Evolutionary conservation across 2,888 invertebrate species (phyloP).

Genomic region (Hypomecis punctinalis): DNA sequence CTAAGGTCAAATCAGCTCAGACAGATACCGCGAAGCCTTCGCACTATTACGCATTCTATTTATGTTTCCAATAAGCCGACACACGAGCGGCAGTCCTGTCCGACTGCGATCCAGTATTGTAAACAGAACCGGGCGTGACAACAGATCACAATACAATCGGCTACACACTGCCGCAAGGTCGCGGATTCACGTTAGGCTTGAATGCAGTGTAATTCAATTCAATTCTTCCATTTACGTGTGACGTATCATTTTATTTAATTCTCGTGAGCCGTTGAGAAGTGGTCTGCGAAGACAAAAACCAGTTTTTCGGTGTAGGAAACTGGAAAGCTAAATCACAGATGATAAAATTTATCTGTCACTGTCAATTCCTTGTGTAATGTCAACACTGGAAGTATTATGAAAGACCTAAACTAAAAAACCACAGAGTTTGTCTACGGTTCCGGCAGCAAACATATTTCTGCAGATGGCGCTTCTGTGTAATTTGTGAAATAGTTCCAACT

Average conservation of each 20-base stretch:
- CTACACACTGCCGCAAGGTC: conserved; percentile 62
- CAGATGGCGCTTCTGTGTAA: conserved; percentile 47
- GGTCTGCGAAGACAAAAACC: conserved; percentile 58
- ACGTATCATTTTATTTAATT: conserved; percentile 68
- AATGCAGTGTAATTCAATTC: conserved; percentile 60
- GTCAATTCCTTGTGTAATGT: not conserved
- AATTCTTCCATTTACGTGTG: conserved; percentile 58
- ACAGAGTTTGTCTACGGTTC: conserved; percentile 46
- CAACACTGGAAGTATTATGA: conserved; percentile 36
- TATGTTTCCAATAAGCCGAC: conserved; percentile 57
- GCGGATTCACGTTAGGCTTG: conserved; percentile 56
- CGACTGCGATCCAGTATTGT: conserved; percentile 59
- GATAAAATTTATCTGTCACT: conserved; percentile 33
- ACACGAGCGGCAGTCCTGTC: conserved; percentile 48
- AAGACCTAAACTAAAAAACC: conserved; percentile 43
- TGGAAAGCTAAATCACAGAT: conserved; percentile 36
- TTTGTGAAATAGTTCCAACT: not conserved
- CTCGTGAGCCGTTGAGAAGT: conserved; percentile 61
- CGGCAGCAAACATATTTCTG: not conserved
- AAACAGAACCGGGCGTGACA: conserved; percentile 77
- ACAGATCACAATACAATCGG: conserved; percentile 60
- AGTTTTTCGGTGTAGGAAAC: conserved; percentile 41
- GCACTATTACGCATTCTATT: conserved; percentile 58
- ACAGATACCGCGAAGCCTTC: conserved; percentile 57
- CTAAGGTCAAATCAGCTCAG: conserved; percentile 72